Conservation (phyloP, 1,140 invertebrate genomes). For the Frieseomelitta varia region DNA sequence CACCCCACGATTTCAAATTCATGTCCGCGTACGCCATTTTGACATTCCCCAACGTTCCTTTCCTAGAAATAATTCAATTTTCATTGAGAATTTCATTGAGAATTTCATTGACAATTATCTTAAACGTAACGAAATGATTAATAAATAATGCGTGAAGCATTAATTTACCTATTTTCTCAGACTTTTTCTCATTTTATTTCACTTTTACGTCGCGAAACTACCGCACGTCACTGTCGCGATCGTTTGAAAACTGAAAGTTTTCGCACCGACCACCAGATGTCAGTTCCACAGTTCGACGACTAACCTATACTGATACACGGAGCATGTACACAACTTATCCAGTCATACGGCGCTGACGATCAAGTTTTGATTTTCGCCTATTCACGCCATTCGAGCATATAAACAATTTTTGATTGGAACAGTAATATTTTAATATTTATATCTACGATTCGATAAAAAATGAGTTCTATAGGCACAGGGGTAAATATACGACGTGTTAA, state of each 20-base stretch:
- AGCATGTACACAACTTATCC: no score
- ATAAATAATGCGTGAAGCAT: background rate
- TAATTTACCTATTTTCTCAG: background rate
- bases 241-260: background rate
- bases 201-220: background rate
- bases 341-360: conserved; percentile 12
- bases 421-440: background rate
- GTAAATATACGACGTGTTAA: conserved; percentile 84
- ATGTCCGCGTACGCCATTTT: background rate
- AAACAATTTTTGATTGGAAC: conserved; percentile 55
- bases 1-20: background rate
- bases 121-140: no score
- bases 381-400: conserved; percentile 47
- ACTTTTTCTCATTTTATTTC: background rate
- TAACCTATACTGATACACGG: conserved; percentile 11
- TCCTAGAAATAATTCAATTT: background rate
- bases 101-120: background rate
- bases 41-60: background rate
- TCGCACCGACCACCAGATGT: background rate
- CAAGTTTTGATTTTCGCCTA: conserved; percentile 65
- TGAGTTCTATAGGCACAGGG: conserved; percentile 98
- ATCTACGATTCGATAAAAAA: conserved; percentile 76
- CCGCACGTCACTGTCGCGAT: no score
- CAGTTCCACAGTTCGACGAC: background rate
- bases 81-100: no score